Percentiles rank a stretch among this genome's conserved stretches.
phyloP scores from a whole-genome alignment of 2,797 vertebrate species.

The Hyperoplus immaculatus region DNA sequence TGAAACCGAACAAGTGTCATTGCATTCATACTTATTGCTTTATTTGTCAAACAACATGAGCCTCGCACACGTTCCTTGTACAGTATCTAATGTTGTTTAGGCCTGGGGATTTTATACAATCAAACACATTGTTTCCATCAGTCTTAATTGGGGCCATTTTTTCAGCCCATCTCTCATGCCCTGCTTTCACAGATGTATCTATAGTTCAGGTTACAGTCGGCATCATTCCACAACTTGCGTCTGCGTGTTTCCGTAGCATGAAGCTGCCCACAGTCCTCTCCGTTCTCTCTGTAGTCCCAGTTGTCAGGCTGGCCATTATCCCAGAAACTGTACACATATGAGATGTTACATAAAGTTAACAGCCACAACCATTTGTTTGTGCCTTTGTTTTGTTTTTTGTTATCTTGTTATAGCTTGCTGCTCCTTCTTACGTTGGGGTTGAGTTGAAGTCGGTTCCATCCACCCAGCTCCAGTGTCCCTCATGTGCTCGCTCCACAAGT shows the following conservation, averaged over 20 bases:
- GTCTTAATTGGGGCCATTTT: background rate
- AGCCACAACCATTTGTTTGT: background rate
- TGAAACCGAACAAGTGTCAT: background rate
- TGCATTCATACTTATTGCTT: conserved; percentile 5
- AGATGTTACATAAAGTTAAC: background rate
- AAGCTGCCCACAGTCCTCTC: conserved; percentile 83
- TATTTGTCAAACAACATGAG: conserved; percentile 14
- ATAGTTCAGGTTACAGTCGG: conserved; percentile 56
- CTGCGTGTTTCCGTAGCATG: rapidly evolving
- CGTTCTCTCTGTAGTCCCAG: conserved; percentile 71
- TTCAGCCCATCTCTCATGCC: conserved; percentile 10
- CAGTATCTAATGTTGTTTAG: too few species aligned
- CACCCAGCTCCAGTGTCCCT: conserved; percentile 83
- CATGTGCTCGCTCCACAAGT: conserved; percentile 73
- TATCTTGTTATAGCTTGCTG: background rate
- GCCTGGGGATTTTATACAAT: background rate
- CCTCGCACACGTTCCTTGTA: background rate
- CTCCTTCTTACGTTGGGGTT: conserved; percentile 68
- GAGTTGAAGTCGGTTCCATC: conserved; percentile 76
- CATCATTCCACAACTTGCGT: conserved; percentile 79
- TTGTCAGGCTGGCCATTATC: conserved; percentile 79
- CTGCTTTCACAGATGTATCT: conserved; percentile 76
- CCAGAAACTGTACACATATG: conserved; percentile 72
- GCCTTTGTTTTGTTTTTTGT: background rate
- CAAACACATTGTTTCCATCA: background rate